A percentile compares a stretch with the other conserved stretches of the same genome.
Evolutionary conservation across 2,797 vertebrate species (phyloP).

Genomic region (Morelia viridis): DNA sequence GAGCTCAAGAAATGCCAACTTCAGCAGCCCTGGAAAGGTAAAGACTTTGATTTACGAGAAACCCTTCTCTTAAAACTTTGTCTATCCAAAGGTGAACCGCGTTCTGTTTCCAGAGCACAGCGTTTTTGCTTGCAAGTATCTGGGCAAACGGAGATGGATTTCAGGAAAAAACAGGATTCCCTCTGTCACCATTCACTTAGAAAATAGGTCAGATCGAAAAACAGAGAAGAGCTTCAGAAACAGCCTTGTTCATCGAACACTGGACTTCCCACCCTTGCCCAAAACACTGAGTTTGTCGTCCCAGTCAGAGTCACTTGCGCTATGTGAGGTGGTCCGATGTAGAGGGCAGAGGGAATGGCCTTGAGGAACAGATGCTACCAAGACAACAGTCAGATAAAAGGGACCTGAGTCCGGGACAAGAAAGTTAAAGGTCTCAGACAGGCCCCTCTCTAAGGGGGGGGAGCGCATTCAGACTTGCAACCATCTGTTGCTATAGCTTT

Average conservation of each 20-base stretch:
- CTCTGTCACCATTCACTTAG: background rate
- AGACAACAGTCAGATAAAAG: too few species aligned
- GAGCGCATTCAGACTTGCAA: too few species aligned
- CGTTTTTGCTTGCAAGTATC: background rate
- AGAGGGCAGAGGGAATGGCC: too few species aligned
- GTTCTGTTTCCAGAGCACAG: background rate
- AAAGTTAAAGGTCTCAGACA: too few species aligned
- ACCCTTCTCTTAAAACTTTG: background rate
- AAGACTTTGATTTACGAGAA: background rate
- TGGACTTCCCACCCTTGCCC: background rate
- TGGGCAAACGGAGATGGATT: background rate
- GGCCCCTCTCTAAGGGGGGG: too few species aligned
- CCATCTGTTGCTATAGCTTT: too few species aligned
- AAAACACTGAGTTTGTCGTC: too few species aligned
- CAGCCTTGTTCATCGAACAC: background rate
- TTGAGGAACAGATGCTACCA: too few species aligned
- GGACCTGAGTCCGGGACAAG: too few species aligned
- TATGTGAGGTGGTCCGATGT: too few species aligned
- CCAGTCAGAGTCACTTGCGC: too few species aligned
- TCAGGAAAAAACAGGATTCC: background rate
- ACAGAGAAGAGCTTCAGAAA: conserved; percentile 2
- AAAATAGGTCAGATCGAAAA: conserved; percentile 29
- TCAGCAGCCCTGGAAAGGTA: background rate
- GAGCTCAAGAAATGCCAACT: background rate
- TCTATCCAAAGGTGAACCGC: background rate